phyloP scores from a whole-genome alignment of 2,888 invertebrate genomes.

The Nipponacmea schrenckii region DNA sequence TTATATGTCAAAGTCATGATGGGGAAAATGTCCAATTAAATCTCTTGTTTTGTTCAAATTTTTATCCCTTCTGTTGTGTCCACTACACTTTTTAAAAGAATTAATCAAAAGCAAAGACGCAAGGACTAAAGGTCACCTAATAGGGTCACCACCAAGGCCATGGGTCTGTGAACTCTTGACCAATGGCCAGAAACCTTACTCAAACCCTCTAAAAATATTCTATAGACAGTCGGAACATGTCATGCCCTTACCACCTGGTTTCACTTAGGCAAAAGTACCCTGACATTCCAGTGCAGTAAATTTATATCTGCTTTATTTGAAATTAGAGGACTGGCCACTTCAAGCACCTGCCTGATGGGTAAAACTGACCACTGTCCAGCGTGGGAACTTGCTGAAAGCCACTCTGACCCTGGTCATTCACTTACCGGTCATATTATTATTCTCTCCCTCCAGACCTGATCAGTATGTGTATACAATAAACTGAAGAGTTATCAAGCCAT shows the following conservation, averaged over 20 bases:
- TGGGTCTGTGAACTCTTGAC: conserved; percentile 31
- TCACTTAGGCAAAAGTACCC: conserved; percentile 7
- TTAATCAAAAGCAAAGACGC: conserved; percentile 34
- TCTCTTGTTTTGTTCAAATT: conserved; percentile 6
- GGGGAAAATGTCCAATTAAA: conserved; percentile 6
- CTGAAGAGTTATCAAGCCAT: conserved; percentile 1
- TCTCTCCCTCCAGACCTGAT: background rate
- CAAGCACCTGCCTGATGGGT: conserved; percentile 8
- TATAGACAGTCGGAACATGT: conserved; percentile 1
- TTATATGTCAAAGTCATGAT: conserved; percentile 8
- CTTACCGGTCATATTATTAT: conserved; percentile 5
- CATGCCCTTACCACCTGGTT: conserved; percentile 7
- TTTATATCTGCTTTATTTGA: conserved; percentile 9
- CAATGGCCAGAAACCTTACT: conserved; percentile 18
- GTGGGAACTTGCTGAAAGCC: conserved; percentile 8
- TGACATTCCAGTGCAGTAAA: conserved; percentile 9
- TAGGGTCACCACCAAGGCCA: conserved; percentile 29
- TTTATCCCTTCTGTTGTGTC: conserved; percentile 6
- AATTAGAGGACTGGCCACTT: conserved; percentile 7
- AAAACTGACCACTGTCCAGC: conserved; percentile 6
- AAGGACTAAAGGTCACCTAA: conserved; percentile 29
- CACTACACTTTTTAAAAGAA: conserved; percentile 23
- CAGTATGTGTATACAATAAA: conserved; percentile 3
- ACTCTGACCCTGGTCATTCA: conserved; percentile 7
- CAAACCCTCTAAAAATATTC: background rate